phyloP scores from a whole-genome alignment of 2,797 vertebrate genomes.

The Scomberomorus guttatus region DNA sequence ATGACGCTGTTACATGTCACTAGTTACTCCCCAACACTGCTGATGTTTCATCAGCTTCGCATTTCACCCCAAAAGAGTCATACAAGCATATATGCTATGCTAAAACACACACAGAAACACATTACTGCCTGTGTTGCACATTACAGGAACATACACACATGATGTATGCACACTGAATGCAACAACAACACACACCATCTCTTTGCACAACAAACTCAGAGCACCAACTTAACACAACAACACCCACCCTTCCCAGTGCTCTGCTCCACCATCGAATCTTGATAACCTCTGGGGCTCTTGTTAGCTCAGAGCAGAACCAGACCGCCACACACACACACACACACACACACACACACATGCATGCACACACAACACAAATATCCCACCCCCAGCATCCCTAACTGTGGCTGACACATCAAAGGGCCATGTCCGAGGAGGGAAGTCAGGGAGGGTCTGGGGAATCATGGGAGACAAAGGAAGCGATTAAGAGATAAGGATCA shows the following conservation, averaged over 20 bases:
- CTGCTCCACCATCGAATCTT: slow-evolving; percentile 54
- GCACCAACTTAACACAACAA: slow-evolving; percentile 38
- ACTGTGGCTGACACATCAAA: slow-evolving; percentile 94
- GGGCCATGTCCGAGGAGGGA: slow-evolving; percentile 88
- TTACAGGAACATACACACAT: slow-evolving; percentile 10
- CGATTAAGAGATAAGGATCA: slow-evolving; percentile 98
- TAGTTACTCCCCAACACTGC: background rate
- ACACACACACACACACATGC: slow-evolving; percentile 45
- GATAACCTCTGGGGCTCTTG: slow-evolving; percentile 78
- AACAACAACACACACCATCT: slow-evolving; percentile 17
- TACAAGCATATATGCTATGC: slow-evolving; percentile 3
- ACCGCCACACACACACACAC: slow-evolving; percentile 62
- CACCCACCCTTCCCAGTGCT: slow-evolving; percentile 54
- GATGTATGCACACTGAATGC: background rate
- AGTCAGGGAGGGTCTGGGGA: slow-evolving; percentile 92
- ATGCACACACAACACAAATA: slow-evolving; percentile 73
- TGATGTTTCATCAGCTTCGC: slow-evolving; percentile 53
- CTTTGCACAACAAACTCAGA: slow-evolving; percentile 24
- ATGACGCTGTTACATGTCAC: too few species aligned
- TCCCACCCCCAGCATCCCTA: slow-evolving; percentile 84
- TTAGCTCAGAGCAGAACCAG: slow-evolving; percentile 79
- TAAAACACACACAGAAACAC: slow-evolving; percentile 31
- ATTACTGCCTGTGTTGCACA: slow-evolving; percentile 28
- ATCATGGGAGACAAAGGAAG: slow-evolving; percentile 96
- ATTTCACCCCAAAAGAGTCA: slow-evolving; percentile 39